A percentile compares a stretch with the other conserved stretches of the same genome.
Conservation (phyloP, 2,113 vertebrate genomes). For the Pomatorhinus ruficollis region DNA sequence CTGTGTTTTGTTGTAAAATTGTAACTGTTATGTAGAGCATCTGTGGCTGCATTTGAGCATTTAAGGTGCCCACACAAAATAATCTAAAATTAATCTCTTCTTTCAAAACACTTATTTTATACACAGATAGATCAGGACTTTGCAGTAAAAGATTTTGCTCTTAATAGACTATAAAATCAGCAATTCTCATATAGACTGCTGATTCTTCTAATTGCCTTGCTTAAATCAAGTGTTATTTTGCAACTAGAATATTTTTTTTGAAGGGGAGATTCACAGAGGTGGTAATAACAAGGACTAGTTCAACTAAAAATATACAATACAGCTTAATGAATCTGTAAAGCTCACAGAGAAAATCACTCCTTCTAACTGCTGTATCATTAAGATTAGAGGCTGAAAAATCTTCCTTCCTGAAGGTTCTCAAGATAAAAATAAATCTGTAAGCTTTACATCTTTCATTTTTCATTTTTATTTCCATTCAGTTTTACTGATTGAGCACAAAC, state of each 20-base stretch:
- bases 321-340: slow-evolving; percentile 1
- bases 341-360: background rate
- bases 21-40: background rate
- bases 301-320: background rate
- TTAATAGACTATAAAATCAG: slow-evolving; percentile 30
- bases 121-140: background rate
- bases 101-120: background rate
- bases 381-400: slow-evolving; percentile 2
- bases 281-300: background rate
- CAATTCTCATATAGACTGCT: background rate
- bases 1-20: background rate
- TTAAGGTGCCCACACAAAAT: background rate
- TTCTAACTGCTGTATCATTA: background rate
- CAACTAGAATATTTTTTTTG: background rate
- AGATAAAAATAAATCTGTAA: slow-evolving; percentile 60
- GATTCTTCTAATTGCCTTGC: slow-evolving; percentile 9
- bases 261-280: background rate
- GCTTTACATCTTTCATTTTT: slow-evolving; percentile 52
- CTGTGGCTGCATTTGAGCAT: background rate
- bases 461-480: slow-evolving; percentile 58
- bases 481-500: slow-evolving; percentile 47
- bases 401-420: slow-evolving; percentile 31
- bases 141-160: background rate
- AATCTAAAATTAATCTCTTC: background rate
- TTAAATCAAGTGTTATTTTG: slow-evolving; percentile 45